A percentile compares a stretch with the other conserved stretches of the same genome.
These are phyloP conservation scores for Meleagris gallopavo DNA, from an alignment of 2,113 vertebrate species.

Conservation along the genomic window DNA sequence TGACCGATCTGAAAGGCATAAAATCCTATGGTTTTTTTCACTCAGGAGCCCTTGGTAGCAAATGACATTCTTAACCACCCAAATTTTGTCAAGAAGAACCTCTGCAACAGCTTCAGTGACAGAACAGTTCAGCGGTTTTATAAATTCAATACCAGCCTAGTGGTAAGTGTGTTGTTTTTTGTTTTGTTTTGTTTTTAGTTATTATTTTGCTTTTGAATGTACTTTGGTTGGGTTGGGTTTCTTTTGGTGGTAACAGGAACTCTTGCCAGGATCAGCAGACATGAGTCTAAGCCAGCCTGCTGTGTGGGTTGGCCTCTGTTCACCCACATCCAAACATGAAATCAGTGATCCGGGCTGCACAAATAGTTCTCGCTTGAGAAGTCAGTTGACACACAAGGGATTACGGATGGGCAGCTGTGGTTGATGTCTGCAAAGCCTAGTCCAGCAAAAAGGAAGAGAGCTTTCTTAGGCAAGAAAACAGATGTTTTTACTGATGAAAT, in stretches of 20 bases:
- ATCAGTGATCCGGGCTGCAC: not conserved
- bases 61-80: constrained; percentile 99
- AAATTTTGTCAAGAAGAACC: constrained; percentile 98
- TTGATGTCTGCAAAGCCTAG: not conserved
- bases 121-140: constrained; percentile 98
- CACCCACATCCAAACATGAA: not conserved
- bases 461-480: not conserved
- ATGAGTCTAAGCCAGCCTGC: not conserved
- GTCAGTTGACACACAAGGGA: not conserved
- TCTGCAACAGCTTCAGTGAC: constrained; percentile 99
- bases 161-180: constrained; percentile 77
- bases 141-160: constrained; percentile 96
- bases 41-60: constrained; percentile 94
- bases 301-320: not conserved
- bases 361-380: not conserved
- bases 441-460: not conserved
- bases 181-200: not conserved
- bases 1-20: not conserved
- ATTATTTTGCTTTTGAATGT: not conserved
- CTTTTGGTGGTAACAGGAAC: not conserved
- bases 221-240: constrained; percentile 11
- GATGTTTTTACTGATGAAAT: not conserved
- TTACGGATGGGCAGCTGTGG: not conserved
- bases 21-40: not conserved
- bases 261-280: not conserved